phyloP scores from a whole-genome alignment of 2,797 vertebrate genomes.

The Eremophila alpestris region DNA sequence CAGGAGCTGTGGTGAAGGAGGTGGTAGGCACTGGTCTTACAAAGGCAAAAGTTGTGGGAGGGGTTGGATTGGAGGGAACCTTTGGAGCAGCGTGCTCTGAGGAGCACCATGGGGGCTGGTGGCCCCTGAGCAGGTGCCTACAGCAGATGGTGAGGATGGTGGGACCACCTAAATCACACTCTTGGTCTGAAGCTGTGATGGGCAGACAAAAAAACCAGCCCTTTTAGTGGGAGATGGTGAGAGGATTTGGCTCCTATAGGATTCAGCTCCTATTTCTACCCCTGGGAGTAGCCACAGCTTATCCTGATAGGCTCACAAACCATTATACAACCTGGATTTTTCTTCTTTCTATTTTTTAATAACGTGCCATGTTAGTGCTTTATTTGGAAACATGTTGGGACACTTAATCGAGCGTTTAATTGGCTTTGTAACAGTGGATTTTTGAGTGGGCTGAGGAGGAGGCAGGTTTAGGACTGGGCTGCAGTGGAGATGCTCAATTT shows the following conservation, averaged over 20 bases:
- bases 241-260: neutral
- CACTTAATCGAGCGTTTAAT: slow-evolving; percentile 52
- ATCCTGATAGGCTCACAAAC: neutral
- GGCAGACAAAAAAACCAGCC: neutral
- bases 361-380: neutral
- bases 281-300: neutral
- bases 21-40: neutral
- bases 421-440: slow-evolving; percentile 41
- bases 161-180: neutral
- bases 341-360: neutral
- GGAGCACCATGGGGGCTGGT: fast-evolving
- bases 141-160: neutral
- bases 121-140: neutral
- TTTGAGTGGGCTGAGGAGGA: slow-evolving; percentile 2
- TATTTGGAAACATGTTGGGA: slow-evolving; percentile 42
- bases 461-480: neutral
- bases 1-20: neutral
- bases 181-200: neutral
- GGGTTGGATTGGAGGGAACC: neutral
- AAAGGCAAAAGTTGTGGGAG: neutral
- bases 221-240: neutral
- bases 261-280: neutral
- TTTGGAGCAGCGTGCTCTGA: neutral
- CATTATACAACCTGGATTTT: slow-evolving; percentile 9
- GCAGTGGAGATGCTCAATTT: neutral